A percentile compares a stretch with the other conserved stretches of the same genome.
Evolutionary conservation across 2,888 invertebrate species (phyloP).

Genomic region (Eremobia ochroleuca): DNA sequence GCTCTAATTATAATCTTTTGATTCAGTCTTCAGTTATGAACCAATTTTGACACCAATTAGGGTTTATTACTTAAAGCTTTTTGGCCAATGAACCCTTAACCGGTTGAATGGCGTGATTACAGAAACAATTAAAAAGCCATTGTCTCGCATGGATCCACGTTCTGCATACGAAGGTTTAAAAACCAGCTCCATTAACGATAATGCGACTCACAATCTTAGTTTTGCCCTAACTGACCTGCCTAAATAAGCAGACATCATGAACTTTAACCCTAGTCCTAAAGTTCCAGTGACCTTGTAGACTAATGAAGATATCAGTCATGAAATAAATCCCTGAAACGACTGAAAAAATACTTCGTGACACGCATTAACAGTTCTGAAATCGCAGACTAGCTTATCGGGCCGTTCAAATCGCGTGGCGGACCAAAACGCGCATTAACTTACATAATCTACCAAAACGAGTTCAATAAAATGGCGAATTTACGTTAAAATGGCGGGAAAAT

Average conservation of each 20-base stretch:
- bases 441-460: conserved; percentile 82
- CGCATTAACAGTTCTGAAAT: conserved; percentile 62
- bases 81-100: background rate
- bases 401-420: conserved; percentile 74
- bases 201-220: conserved; percentile 11
- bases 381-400: conserved; percentile 74
- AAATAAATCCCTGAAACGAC: conserved; percentile 52
- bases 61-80: background rate
- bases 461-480: conserved; percentile 82
- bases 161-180: background rate
- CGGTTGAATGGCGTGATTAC: background rate
- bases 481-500: conserved; percentile 75
- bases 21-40: conserved; percentile 9
- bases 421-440: conserved; percentile 78
- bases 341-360: conserved; percentile 59
- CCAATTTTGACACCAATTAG: conserved; percentile 15
- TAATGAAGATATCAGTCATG: conserved; percentile 75
- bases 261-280: conserved; percentile 26
- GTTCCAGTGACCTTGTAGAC: conserved; percentile 45
- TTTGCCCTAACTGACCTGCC: conserved; percentile 15
- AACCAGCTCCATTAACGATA: conserved; percentile 14
- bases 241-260: conserved; percentile 21
- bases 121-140: background rate
- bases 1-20: conserved; percentile 33
- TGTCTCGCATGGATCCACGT: background rate